A percentile compares a stretch with the other conserved stretches of the same genome.
phyloP scores from a whole-genome alignment of 2,797 vertebrate species.

The Sciaenops ocellatus region DNA sequence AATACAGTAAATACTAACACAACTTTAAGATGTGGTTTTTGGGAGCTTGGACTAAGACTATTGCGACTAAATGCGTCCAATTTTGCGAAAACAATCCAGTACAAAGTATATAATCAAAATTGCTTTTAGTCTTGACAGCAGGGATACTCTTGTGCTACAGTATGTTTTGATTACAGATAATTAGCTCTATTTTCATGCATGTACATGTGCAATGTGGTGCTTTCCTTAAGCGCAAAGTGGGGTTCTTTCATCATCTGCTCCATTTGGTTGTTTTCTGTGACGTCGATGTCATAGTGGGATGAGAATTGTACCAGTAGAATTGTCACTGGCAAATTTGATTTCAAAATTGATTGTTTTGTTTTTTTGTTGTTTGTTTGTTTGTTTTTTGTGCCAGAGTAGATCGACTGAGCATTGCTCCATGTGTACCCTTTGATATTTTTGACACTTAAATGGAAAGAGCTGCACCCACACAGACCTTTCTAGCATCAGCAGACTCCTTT shows the following conservation, averaged over 20 bases:
- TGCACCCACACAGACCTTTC: slow-evolving; percentile 9
- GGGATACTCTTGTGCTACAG: background rate
- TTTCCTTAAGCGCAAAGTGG: background rate
- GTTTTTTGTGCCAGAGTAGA: slow-evolving; percentile 9
- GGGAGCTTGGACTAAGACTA: slow-evolving; percentile 26
- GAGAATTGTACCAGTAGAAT: background rate
- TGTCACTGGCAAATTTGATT: slow-evolving; percentile 2
- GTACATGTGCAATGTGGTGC: background rate
- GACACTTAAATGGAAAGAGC: slow-evolving; percentile 7
- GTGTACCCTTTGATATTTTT: background rate
- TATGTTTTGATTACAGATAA: slow-evolving; percentile 7
- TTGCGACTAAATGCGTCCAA: background rate
- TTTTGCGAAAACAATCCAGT: background rate
- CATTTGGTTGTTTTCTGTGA: background rate
- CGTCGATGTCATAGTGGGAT: slow-evolving; percentile 4
- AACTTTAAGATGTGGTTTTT: slow-evolving; percentile 58
- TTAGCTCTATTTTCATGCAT: background rate
- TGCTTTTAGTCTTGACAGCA: background rate
- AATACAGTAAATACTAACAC: slow-evolving; percentile 18
- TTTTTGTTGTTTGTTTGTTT: too few species aligned
- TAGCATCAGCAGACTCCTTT: background rate
- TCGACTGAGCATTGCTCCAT: background rate
- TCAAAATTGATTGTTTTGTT: slow-evolving; percentile 1
- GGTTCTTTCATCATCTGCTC: background rate
- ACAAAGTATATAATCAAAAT: background rate